Base-by-base conservation (phyloP, 2,797 vertebrate genomes). In the Sciaenops ocellatus region DNA sequence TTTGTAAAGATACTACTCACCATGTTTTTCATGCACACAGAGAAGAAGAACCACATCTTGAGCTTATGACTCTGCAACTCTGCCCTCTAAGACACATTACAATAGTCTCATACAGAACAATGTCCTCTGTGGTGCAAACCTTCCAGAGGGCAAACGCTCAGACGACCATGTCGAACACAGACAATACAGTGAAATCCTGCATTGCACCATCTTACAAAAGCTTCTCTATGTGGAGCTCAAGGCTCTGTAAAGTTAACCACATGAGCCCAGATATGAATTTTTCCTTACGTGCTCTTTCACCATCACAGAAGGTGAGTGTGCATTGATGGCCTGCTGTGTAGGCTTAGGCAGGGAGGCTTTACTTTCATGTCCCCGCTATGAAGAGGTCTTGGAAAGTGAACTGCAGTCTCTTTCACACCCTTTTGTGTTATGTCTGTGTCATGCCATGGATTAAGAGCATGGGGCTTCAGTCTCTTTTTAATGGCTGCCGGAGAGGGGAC, bases 261-360 rank as follows among this genome's bases (percentile, higher is more conserved):
- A 0, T n/a, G 59, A 62, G n/a, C 44, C 24, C 17, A 11, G 22
- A 16, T n/a, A n/a, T 18, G 20, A 24, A 6, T 28, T 13, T 57
- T 56, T 18, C 2, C 0, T 30, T 38, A 38, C n/a, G n/a, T n/a
- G n/a, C 44, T 67, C 42, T 18, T 66, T n/a, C 44, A 1, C 11
- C 18, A 7, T 51, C 26, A 17, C 18, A 62, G 16, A 38, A 17
- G 28, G 16, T 67, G 30, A 47, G 56, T 38, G 46, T 47, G 50
- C 73, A 64, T 55, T 64, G 47, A 73, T 59, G 57, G 46, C n/a
- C 62, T 70, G 50, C n/a, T 47, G 51, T 63, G 30, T 51, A 61
- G 20, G 17, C 20, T 57, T 22, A 28, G 17, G 61, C 54, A 50
- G 28, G 17, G 42, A 64, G 59, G 41, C 28, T 68, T 59, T 52